Conservation (phyloP, 2,888 invertebrate genomes). For the Bursaphelenchus okinawaensis region DNA sequence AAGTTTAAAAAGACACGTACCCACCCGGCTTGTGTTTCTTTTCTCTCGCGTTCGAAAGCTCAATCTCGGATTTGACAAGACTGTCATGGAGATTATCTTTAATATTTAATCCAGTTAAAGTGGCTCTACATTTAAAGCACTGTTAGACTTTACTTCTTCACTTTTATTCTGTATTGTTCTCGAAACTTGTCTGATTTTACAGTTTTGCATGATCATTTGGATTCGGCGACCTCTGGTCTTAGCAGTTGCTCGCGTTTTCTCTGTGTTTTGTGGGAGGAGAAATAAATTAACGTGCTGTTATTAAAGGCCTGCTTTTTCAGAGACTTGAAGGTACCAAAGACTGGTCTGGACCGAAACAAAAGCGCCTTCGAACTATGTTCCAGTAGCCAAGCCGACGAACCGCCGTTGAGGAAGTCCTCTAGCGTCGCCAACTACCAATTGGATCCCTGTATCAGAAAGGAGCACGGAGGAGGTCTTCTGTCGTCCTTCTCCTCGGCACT, state of each 20-base stretch:
- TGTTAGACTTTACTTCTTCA: too few relatives aligned
- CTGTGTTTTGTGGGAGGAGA: background rate
- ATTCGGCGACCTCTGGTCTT: background rate
- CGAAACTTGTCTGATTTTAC: too few relatives aligned
- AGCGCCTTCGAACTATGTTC: constrained; percentile 19
- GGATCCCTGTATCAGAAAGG: constrained; percentile 15
- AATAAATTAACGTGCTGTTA: background rate
- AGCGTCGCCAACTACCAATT: constrained; percentile 5
- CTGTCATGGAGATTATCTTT: too few relatives aligned
- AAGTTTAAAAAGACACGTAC: background rate
- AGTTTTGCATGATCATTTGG: too few relatives aligned
- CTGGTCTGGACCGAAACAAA: constrained; percentile 18
- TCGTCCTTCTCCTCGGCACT: constrained; percentile 7
- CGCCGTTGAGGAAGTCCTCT: constrained; percentile 19
- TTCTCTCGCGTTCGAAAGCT: background rate
- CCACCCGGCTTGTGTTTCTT: background rate
- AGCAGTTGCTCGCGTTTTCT: background rate
- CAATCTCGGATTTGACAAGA: too few relatives aligned
- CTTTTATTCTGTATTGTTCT: too few relatives aligned
- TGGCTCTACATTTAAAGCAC: too few relatives aligned
- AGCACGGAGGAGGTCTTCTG: background rate
- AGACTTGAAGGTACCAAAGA: background rate
- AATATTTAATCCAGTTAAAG: too few relatives aligned
- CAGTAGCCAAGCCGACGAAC: background rate
- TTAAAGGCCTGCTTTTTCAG: background rate